Evolutionary conservation across 2,888 invertebrate species (phyloP).

Genomic region (Temnothorax unifasciatus): DNA sequence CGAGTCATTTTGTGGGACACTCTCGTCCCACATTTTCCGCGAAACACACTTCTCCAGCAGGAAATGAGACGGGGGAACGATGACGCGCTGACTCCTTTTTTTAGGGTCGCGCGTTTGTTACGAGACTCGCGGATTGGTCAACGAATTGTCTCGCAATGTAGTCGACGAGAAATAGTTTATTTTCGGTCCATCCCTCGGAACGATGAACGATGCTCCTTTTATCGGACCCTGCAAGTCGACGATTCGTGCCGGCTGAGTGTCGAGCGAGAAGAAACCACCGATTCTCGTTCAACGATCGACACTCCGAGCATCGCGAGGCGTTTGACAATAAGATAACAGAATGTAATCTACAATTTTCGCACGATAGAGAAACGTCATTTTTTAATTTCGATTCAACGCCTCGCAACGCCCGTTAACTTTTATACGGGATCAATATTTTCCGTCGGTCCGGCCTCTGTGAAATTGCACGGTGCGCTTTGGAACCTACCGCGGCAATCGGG

Average conservation of each 20-base stretch:
- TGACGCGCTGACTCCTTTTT: slow-evolving; percentile 11
- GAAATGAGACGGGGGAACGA: neutral
- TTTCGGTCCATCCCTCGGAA: slow-evolving; percentile 54
- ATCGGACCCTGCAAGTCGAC: slow-evolving; percentile 71
- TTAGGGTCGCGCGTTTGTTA: slow-evolving; percentile 50
- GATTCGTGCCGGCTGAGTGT: slow-evolving; percentile 30
- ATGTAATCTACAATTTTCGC: neutral
- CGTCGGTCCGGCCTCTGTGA: slow-evolving; percentile 42
- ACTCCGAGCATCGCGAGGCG: slow-evolving; percentile 6
- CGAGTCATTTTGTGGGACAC: slow-evolving; percentile 28
- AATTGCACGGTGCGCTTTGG: neutral
- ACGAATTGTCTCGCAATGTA: slow-evolving; percentile 38
- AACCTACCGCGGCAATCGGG: neutral
- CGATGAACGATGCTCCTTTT: slow-evolving; percentile 67
- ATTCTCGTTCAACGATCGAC: slow-evolving; percentile 25
- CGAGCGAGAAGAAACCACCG: slow-evolving; percentile 38
- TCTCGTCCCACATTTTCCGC: slow-evolving; percentile 45
- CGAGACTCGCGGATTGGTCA: slow-evolving; percentile 45
- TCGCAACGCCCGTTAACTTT: neutral
- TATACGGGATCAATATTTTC: neutral
- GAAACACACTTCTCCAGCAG: neutral
- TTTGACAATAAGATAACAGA: neutral
- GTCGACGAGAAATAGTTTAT: slow-evolving; percentile 41
- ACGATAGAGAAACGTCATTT: neutral
- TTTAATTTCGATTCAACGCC: neutral